These are phyloP conservation scores for Drosophila equinoxialis DNA, from an alignment of 1,140 invertebrate genomes.

Conservation along the genomic window DNA sequence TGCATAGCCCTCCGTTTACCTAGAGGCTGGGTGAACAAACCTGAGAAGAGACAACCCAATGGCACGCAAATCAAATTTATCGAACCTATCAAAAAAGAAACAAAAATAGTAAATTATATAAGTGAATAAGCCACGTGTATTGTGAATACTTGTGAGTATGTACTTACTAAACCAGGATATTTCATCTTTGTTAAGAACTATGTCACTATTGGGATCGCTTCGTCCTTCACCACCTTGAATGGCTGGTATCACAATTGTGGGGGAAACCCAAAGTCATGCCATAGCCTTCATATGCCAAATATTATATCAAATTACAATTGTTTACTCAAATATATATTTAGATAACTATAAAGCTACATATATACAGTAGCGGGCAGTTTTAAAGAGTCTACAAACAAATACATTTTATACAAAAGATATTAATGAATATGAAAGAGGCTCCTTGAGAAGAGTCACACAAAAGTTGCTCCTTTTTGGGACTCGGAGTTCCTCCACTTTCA, in stretches of 20 bases:
- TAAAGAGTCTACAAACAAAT: not conserved
- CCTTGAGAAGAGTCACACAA: no score
- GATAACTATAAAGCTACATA: no score
- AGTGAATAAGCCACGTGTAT: not conserved
- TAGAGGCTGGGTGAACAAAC: slow-evolving; percentile 87
- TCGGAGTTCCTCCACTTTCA: no score
- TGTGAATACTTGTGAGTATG: not conserved
- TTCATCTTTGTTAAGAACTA: slow-evolving; percentile 86
- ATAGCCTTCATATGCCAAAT: slow-evolving; percentile 84
- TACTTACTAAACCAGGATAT: slow-evolving; percentile 90
- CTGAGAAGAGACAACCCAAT: slow-evolving; percentile 89
- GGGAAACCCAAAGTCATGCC: slow-evolving; percentile 90
- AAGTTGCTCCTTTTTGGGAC: no score
- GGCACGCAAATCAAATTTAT: slow-evolving; percentile 91
- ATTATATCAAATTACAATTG: no score
- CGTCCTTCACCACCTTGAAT: slow-evolving; percentile 84
- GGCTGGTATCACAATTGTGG: slow-evolving; percentile 90
- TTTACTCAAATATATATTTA: no score
- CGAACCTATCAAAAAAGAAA: slow-evolving; percentile 85
- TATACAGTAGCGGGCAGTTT: no score
- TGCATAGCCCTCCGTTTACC: slow-evolving; percentile 89
- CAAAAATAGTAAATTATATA: not conserved
- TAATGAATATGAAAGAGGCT: no score
- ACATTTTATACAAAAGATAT: no score
- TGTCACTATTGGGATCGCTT: slow-evolving; percentile 81